Evolutionary conservation across 2,797 vertebrate species (phyloP).

Genomic region (Halcyon smyrnensis): DNA sequence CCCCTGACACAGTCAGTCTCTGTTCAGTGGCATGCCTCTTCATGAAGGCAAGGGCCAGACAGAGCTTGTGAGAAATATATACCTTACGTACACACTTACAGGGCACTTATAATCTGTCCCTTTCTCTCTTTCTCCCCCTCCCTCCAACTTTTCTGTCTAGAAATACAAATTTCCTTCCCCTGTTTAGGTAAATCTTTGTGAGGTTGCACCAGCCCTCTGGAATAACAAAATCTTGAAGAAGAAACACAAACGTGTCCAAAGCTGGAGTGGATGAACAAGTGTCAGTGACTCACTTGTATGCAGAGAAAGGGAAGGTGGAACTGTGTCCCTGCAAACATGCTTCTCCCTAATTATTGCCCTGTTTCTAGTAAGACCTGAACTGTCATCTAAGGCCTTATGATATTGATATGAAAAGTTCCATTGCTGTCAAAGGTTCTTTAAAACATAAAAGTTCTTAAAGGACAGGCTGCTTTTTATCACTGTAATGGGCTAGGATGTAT

Average conservation of each 20-base stretch:
- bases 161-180: not conserved
- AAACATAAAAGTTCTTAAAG: not conserved
- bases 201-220: not conserved
- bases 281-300: not conserved
- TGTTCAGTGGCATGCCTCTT: not conserved
- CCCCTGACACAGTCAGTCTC: not conserved
- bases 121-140: not conserved
- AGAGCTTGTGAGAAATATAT: not conserved
- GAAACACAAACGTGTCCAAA: not conserved
- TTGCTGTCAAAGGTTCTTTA: no score
- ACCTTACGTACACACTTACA: not conserved
- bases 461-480: not conserved
- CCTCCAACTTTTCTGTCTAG: not conserved
- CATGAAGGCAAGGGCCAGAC: not conserved
- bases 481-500: not conserved
- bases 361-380: not conserved
- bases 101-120: not conserved
- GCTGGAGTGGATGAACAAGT: not conserved
- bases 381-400: not conserved
- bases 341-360: not conserved
- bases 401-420: not conserved
- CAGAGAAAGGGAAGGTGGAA: not conserved
- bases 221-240: not conserved
- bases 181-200: not conserved
- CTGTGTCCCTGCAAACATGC: not conserved